Evolutionary conservation across 2,888 invertebrate species (phyloP), one percentile per base, ranked within the genome.

Genomic region (Cactoblastis cactorum): DNA sequence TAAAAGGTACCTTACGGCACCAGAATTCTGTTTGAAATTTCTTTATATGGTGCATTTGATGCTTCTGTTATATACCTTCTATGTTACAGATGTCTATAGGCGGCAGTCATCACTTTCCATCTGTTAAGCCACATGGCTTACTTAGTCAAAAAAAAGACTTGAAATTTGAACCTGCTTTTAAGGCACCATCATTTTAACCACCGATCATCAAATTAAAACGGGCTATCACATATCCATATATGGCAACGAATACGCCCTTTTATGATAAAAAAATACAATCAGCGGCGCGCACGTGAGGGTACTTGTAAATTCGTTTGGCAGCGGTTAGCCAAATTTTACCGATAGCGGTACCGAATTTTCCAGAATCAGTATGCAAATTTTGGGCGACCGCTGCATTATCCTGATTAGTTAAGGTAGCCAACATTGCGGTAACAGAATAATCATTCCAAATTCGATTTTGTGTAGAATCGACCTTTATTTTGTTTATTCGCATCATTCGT

Each of bases 361-460:
- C 45, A 19, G 34, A 35, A 22, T 18, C 35, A 12, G 19, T 46
- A 22, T 43, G 43, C 43, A 43, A 43, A 43, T 43, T 43, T 28
- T 11, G 43, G 14, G 28, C 15, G 43, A 43, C 43, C 43, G 43
- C 43, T 28, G 43, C 43, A 43, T 43, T 43, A 43, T 43, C 43
- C 43, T 43, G 43, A 43, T 43, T 43, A 43, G 43, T 43, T 41
- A 41, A 41, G 39, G 39, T 41, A 41, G 39, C 39, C 39, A 28
- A 24, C 41, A 28, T 43, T 43, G 43, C n/a, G 43, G 43, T 43
- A 11, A 17, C 28, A 28, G 11, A 43, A 43, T 39, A 18, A 39
- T 39, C 28, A 28, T 43, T 32, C 28, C 19, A 12, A 41, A 28
- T 28, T 43, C 43, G 28, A 43, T n/a, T 43, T 43, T 28, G 43